Conservation (phyloP, 2,888 invertebrate genomes). For the Lithophane socia region DNA sequence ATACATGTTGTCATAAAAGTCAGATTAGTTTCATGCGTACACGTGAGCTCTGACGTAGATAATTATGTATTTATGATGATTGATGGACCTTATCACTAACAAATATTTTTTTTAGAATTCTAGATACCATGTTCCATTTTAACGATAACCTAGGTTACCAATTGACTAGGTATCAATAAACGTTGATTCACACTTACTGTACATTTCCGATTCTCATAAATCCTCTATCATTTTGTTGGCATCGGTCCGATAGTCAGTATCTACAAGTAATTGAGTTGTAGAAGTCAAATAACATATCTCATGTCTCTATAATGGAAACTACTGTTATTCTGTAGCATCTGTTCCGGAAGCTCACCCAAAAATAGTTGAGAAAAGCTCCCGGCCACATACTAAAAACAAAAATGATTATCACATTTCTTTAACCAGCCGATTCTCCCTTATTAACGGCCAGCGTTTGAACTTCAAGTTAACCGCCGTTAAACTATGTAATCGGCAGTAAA, state of each 20-base stretch:
- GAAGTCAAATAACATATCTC: neutral
- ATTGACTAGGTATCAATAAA: too few relatives aligned
- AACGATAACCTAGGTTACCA: neutral
- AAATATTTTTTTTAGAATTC: neutral
- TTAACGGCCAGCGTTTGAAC: slow-evolving; percentile 22
- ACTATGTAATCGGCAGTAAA: slow-evolving; percentile 54
- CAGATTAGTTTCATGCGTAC: neutral
- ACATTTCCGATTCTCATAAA: neutral
- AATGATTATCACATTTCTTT: neutral
- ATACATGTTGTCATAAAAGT: neutral
- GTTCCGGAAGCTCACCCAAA: neutral
- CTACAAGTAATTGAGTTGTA: neutral
- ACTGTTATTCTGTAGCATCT: neutral
- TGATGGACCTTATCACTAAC: neutral
- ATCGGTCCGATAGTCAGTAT: too few relatives aligned
- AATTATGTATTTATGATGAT: slow-evolving; percentile 4
- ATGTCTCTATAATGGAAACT: neutral
- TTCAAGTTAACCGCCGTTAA: slow-evolving; percentile 36
- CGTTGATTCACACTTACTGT: neutral
- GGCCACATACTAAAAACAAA: neutral
- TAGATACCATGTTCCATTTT: neutral
- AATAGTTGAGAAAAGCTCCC: neutral
- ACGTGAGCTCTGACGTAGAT: neutral
- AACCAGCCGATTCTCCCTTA: neutral
- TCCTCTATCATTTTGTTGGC: neutral